Percentiles rank a stretch among this genome's conserved stretches.
phyloP scores from a whole-genome alignment of 2,888 invertebrate species.

The Chalcis sispes region DNA sequence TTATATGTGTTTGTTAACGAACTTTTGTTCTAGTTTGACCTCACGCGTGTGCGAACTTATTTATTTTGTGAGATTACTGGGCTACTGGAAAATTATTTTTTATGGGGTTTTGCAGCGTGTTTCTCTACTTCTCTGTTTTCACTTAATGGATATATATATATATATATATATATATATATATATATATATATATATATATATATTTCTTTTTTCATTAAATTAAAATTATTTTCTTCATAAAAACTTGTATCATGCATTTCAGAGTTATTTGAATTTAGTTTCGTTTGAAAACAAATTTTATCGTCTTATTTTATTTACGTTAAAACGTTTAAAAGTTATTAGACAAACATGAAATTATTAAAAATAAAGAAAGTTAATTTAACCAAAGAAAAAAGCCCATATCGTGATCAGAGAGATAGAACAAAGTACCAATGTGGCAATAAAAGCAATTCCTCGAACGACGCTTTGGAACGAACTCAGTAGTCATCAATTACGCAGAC shows the following conservation, averaged over 20 bases:
- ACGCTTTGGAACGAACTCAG: constrained; percentile 44
- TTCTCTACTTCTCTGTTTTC: neutral
- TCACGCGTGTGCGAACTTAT: neutral
- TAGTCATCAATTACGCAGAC: constrained; percentile 49
- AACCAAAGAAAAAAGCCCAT: neutral
- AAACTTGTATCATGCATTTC: no score
- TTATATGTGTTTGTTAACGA: constrained; percentile 51
- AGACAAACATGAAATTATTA: no score
- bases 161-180: no score
- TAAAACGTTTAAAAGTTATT: no score
- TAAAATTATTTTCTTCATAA: no score
- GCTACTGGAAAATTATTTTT: constrained; percentile 20
- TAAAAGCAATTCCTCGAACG: constrained; percentile 44
- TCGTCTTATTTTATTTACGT: no score
- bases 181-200: no score
- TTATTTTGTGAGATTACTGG: neutral
- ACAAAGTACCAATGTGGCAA: neutral
- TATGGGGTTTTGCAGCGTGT: neutral
- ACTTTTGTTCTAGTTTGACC: constrained; percentile 47
- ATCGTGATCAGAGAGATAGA: neutral
- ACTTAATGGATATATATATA: no score
- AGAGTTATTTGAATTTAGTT: no score
- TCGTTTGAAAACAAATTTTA: no score
- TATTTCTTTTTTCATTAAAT: no score
- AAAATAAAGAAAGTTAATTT: no score